Base-by-base conservation (phyloP, 2,888 invertebrate species). In the Copidosoma aretas region DNA sequence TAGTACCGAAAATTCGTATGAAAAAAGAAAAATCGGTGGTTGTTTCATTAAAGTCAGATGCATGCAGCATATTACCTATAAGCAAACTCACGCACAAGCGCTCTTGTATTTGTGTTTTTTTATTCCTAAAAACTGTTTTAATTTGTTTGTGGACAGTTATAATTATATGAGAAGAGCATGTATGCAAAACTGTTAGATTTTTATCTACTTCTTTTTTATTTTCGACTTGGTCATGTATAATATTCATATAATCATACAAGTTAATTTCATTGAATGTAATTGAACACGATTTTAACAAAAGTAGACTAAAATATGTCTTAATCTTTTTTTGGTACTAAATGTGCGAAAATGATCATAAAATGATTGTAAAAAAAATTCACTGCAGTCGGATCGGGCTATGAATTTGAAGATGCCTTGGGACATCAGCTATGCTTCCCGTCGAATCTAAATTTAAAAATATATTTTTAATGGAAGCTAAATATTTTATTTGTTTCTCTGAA, bases 121-220 rank as follows among this genome's bases (percentile, higher is more conserved):
- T 60, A 1, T 60, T 22, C 0, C 39, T 60, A 15, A 66, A 51
- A 60, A 39, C 53, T 43, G 17, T 21, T 17, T 8, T 56, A 1
- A 66, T 15, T n/a, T 60, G 54, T 54, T 32, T 32, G 15, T 21
- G 10, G 1, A 32, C 19, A 3, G 66, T 60, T 52, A 53, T 66
- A 17, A 66, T 51, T 0, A 54, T 0, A 32, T 60, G 64, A 21
- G 64, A 59, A 14, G 52, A 64, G n/a, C 64, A 64, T 22, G 39
- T 14, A 54, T 43, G 41, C 3, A 58, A 3, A 17, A 58, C 21
- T 22, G 43, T 43, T 41, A 43, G 8, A 22, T 19, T 41, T 22
- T 43, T 41, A 14, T 41, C n/a, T 3, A 32, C 4, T 5, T 12
- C 15, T 19, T 41, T 58, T 43, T 22, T 43, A 12, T 43, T 19